A percentile compares a stretch with the other conserved stretches of the same genome.
Evolutionary conservation across 2,113 vertebrate species (phyloP).

Genomic region (Sakesphorus luctuosus): DNA sequence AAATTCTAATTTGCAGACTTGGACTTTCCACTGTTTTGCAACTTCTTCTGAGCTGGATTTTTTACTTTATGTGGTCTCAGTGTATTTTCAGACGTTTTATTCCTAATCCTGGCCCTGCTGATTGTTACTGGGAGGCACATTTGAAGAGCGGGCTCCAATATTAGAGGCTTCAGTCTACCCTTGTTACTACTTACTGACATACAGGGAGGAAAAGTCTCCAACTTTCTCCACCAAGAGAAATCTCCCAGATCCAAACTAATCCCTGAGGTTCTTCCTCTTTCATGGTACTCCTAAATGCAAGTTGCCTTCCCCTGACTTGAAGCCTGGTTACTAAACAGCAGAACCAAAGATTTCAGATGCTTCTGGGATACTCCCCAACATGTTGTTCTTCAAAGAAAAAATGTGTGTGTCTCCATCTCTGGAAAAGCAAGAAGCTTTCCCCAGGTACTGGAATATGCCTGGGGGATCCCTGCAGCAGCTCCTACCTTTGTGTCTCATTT

Average conservation of each 20-base stretch:
- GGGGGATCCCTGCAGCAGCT: not conserved
- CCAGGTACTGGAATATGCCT: not conserved
- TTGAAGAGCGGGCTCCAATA: not conserved
- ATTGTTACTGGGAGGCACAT: not conserved
- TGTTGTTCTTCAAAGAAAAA: not conserved
- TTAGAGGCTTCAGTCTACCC: not conserved
- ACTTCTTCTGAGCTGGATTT: slow-evolving; percentile 36
- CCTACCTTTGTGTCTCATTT: not conserved
- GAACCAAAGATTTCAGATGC: not conserved
- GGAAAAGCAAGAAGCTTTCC: not conserved
- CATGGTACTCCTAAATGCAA: not conserved
- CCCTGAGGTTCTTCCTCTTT: not conserved
- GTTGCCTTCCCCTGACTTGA: not conserved
- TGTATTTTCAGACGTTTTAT: not conserved
- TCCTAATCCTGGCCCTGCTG: not conserved
- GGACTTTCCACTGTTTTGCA: slow-evolving; percentile 54
- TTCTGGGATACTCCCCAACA: not conserved
- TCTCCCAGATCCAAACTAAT: not conserved
- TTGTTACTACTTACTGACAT: not conserved
- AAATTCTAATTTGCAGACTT: slow-evolving; percentile 50
- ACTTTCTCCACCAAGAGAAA: not conserved
- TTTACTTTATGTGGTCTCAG: not conserved
- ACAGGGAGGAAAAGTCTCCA: not conserved
- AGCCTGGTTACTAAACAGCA: not conserved
- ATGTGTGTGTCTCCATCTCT: not conserved